Conservation (phyloP, 2,888 invertebrate species). For the Pristionchus arcanus region DNA sequence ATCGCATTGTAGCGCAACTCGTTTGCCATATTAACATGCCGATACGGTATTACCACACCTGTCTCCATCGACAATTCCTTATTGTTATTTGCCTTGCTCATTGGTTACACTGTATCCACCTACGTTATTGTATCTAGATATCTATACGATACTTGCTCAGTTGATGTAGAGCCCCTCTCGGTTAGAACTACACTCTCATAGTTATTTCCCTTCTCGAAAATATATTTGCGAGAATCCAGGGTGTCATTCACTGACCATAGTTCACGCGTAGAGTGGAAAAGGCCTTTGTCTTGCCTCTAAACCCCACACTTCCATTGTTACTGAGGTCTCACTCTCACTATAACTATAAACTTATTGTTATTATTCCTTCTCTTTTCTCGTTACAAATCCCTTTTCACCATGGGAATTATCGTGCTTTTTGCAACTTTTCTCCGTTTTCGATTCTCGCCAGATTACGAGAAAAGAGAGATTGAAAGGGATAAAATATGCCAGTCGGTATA, state of each 20-base stretch:
- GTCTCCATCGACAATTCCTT: not conserved
- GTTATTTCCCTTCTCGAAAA: not conserved
- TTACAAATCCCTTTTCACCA: not conserved
- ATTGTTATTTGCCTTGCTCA: not conserved
- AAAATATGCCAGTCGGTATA: not conserved
- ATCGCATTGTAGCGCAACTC: not conserved
- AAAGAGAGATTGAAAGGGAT: not conserved
- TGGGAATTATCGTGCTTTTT: not conserved
- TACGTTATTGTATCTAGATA: not conserved
- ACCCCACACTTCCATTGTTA: not conserved
- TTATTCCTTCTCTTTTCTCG: not conserved
- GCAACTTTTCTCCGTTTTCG: not conserved
- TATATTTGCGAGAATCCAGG: not conserved
- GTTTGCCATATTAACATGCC: not conserved
- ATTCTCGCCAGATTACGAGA: not conserved
- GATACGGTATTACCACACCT: not conserved
- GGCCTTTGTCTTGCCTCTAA: not conserved
- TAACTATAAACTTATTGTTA: conserved; percentile 1
- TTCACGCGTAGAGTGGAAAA: not conserved
- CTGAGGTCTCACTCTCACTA: not conserved
- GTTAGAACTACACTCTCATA: not conserved
- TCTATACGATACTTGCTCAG: not conserved
- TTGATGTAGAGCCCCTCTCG: not conserved
- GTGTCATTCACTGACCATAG: not conserved
- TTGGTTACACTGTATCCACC: no score